phyloP scores from a whole-genome alignment of 2,888 invertebrate species.

The Dolomedes plantarius region DNA sequence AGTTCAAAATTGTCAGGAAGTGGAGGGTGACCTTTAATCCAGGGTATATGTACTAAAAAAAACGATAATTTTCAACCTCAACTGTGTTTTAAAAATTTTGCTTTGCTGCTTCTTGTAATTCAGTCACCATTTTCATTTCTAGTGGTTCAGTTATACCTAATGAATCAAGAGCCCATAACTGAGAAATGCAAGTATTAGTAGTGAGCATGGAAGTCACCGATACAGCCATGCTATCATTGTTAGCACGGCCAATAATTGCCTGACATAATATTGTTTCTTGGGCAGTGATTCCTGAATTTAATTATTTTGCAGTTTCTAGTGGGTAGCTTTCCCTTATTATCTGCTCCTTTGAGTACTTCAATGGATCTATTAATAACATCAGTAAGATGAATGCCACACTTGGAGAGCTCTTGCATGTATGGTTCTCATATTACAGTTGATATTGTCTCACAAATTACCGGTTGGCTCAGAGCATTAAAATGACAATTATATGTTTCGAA shows the following conservation, averaged over 20 bases:
- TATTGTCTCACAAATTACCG: neutral
- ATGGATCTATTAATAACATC: neutral
- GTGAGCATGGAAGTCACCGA: neutral
- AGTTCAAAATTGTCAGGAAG: neutral
- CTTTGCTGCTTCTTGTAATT: conserved; percentile 2
- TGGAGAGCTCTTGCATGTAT: neutral
- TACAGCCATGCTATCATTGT: neutral
- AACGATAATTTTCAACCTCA: neutral
- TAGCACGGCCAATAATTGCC: neutral
- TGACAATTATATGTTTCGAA: no score
- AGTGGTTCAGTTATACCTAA: neutral
- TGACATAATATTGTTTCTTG: neutral
- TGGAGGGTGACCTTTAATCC: neutral
- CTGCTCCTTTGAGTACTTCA: neutral
- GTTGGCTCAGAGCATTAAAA: no score
- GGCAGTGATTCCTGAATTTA: neutral
- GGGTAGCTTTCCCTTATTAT: neutral
- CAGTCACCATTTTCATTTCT: neutral
- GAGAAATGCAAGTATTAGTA: neutral
- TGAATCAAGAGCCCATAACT: neutral
- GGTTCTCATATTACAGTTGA: neutral
- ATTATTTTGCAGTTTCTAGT: neutral
- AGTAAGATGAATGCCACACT: neutral
- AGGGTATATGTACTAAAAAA: neutral
- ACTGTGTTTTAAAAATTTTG: conserved; percentile 3